Conservation (phyloP, 2,113 vertebrate genomes). For the Sinosuthora webbiana region DNA sequence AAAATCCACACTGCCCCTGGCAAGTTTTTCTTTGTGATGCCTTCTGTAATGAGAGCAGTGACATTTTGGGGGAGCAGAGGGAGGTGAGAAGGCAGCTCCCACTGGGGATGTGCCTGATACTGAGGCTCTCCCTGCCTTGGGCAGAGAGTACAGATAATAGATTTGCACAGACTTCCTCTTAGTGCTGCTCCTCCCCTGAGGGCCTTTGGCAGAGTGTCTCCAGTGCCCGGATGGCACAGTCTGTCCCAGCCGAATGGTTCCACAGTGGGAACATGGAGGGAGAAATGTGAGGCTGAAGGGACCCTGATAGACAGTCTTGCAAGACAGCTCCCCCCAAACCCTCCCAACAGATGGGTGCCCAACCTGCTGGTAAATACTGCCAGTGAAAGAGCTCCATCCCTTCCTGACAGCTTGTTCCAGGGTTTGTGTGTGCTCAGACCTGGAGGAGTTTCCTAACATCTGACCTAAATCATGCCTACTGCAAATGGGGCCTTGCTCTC, state of each 20-base stretch:
- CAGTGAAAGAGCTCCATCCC: constrained; percentile 17
- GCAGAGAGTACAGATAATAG: constrained; percentile 1
- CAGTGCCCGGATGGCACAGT: constrained; percentile 17
- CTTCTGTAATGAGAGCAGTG: not conserved
- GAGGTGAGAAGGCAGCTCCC: constrained; percentile 6
- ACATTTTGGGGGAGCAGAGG: constrained; percentile 4
- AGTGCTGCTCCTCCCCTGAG: constrained; percentile 12
- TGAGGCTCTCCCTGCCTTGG: not conserved
- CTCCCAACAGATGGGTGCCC: constrained; percentile 56
- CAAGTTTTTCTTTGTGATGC: not conserved
- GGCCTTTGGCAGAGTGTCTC: constrained; percentile 27
- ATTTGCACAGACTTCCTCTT: constrained; percentile 56
- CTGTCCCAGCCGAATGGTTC: constrained; percentile 20
- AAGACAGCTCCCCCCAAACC: not conserved
- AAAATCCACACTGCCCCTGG: not conserved
- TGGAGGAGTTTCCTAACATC: constrained; percentile 31
- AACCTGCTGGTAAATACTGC: constrained; percentile 55
- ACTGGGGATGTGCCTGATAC: not conserved
- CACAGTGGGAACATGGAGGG: not conserved
- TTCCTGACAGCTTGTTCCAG: not conserved
- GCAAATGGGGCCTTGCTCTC: not conserved
- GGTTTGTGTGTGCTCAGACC: not conserved
- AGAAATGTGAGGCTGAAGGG: constrained; percentile 46
- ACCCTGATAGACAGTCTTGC: constrained; percentile 10
- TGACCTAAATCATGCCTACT: constrained; percentile 16